Evolutionary conservation across 2,888 invertebrate genomes (phyloP).

Genomic region (Cetonia aurata): DNA sequence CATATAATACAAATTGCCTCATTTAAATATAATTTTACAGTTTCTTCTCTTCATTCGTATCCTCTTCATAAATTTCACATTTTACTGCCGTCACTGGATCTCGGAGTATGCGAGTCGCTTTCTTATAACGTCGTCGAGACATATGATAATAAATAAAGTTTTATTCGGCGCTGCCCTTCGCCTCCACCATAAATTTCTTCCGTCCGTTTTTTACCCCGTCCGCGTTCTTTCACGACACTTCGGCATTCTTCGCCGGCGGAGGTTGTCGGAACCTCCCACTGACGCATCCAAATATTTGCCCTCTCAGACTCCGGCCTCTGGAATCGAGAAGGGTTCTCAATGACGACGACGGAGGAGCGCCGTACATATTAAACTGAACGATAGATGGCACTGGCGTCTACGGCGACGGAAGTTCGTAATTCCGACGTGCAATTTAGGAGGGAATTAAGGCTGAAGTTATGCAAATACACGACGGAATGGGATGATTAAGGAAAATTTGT

Average conservation of each 20-base stretch:
- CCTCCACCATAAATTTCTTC: neutral
- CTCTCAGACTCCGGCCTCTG: neutral
- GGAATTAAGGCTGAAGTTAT: slow-evolving; percentile 30
- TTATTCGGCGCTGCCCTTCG: slow-evolving; percentile 1
- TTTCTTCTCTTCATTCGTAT: neutral
- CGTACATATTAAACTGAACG: slow-evolving; percentile 16
- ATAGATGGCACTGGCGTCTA: neutral
- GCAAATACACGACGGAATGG: slow-evolving; percentile 12
- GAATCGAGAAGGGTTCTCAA: neutral
- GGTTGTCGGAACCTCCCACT: neutral
- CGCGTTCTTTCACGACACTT: neutral
- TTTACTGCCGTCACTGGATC: neutral
- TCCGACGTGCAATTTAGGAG: slow-evolving; percentile 26
- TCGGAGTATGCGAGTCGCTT: neutral
- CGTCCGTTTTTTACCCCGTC: slow-evolving; percentile 2
- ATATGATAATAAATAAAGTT: slow-evolving; percentile 31
- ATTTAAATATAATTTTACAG: slow-evolving; percentile 20
- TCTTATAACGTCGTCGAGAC: neutral
- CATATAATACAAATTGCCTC: slow-evolving; percentile 21
- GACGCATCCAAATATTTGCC: slow-evolving; percentile 15
- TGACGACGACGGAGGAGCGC: neutral
- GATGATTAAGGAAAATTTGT: slow-evolving; percentile 4
- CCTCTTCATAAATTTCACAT: slow-evolving; percentile 13
- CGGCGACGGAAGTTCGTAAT: slow-evolving; percentile 12
- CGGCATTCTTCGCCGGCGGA: slow-evolving; percentile 1